Evolutionary conservation across 2,113 vertebrate genomes (phyloP).

Genomic region (Cinclus cinclus): DNA sequence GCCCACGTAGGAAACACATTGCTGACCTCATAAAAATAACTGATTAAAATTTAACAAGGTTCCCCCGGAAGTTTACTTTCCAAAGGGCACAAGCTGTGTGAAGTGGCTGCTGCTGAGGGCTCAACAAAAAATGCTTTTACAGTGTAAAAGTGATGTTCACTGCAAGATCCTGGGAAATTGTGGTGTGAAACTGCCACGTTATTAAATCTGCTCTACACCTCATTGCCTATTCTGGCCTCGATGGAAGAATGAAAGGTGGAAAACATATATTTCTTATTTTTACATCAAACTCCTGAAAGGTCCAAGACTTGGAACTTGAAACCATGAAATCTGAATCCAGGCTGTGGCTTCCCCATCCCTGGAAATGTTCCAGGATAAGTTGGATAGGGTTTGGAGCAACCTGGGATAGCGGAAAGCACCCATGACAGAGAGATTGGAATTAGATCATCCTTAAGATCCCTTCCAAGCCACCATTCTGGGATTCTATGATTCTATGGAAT

Average conservation of each 20-base stretch:
- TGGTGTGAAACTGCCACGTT: accelerated
- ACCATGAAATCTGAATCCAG: background rate
- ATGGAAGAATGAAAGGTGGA: background rate
- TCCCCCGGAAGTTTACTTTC: background rate
- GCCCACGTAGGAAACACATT: background rate
- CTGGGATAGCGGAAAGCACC: background rate
- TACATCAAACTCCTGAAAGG: background rate
- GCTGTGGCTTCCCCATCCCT: background rate
- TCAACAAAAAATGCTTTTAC: background rate
- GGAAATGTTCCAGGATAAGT: background rate
- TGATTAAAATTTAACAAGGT: background rate
- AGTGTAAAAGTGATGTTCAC: background rate
- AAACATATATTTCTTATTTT: background rate
- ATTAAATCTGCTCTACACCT: background rate
- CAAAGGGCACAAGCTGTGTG: background rate
- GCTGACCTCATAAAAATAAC: background rate
- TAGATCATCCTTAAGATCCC: background rate
- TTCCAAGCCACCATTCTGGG: background rate
- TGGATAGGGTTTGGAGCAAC: background rate
- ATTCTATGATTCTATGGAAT: background rate
- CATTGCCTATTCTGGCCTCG: background rate
- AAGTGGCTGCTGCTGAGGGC: background rate
- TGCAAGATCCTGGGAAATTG: background rate
- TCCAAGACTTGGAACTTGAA: background rate
- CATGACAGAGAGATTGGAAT: background rate